phyloP scores from a whole-genome alignment of 2,113 vertebrate genomes.

The Bolborhynchus lineola region DNA sequence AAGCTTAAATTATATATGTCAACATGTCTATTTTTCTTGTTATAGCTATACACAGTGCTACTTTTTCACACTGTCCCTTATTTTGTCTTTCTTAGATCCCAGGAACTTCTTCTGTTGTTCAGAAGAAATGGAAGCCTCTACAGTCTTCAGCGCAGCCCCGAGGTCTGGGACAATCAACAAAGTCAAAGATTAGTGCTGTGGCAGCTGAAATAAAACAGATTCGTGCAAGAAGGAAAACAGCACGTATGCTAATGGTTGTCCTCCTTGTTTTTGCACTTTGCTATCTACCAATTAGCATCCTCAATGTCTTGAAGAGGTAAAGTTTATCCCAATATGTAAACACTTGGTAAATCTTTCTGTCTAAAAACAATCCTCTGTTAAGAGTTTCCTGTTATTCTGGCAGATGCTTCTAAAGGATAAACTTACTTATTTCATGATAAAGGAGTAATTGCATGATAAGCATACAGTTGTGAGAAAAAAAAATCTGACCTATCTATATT shows the following conservation, averaged over 20 bases:
- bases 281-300: constrained; percentile 95
- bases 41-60: not conserved
- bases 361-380: not conserved
- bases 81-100: constrained; percentile 82
- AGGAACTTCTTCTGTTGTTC: constrained; percentile 87
- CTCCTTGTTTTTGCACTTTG: constrained; percentile 94
- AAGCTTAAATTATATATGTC: not conserved
- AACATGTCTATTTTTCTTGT: not conserved
- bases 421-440: not conserved
- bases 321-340: not conserved
- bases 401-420: not conserved
- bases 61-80: not conserved
- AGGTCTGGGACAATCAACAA: constrained; percentile 74
- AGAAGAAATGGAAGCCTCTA: constrained; percentile 89
- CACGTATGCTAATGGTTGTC: constrained; percentile 95
- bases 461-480: not conserved
- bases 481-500: not conserved
- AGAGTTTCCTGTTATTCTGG: not conserved
- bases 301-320: constrained; percentile 97
- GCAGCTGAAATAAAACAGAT: constrained; percentile 96
- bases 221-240: constrained; percentile 89
- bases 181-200: constrained; percentile 81
- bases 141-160: constrained; percentile 75
- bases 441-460: not conserved
- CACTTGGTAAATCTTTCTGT: not conserved